Conservation (phyloP, 1,140 invertebrate species). For the Reticulitermes speratus region DNA sequence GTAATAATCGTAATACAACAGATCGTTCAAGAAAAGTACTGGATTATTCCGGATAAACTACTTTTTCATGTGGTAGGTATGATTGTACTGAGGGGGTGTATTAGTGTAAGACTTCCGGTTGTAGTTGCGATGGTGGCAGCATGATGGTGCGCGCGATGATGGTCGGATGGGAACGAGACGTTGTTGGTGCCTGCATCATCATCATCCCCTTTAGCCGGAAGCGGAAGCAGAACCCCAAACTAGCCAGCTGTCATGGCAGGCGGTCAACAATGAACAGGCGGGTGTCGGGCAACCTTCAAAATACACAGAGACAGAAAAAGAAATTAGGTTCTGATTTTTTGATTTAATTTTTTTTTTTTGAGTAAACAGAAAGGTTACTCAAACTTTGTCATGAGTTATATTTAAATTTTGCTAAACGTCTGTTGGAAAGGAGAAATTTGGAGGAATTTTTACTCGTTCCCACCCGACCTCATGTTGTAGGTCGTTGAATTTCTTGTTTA, state of each 20-base stretch:
- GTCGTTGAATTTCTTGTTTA: not conserved
- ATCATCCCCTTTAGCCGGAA: slow-evolving; percentile 12
- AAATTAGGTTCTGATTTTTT: slow-evolving; percentile 19
- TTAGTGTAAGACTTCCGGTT: not conserved
- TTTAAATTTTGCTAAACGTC: not conserved
- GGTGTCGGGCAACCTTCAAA: slow-evolving; percentile 35
- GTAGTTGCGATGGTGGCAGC: not conserved
- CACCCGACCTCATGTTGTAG: slow-evolving; percentile 21
- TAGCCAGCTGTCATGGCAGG: not conserved
- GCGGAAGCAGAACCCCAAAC: not conserved
- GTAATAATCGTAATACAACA: no score
- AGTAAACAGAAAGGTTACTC: not conserved
- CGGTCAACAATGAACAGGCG: slow-evolving; percentile 28
- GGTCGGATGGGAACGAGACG: slow-evolving; percentile 34
- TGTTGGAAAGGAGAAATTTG: not conserved
- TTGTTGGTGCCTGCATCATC: not conserved
- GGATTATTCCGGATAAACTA: no score
- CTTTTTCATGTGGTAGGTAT: no score
- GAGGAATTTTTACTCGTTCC: slow-evolving; percentile 20
- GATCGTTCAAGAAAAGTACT: no score
- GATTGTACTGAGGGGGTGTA: not conserved
- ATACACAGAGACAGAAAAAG: slow-evolving; percentile 33
- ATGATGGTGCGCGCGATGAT: slow-evolving; percentile 4
- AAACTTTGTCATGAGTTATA: not conserved
- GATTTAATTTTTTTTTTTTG: slow-evolving; percentile 22